Percentiles rank a stretch among this genome's conserved stretches.
Evolutionary conservation across 2,888 invertebrate species (phyloP).

Genomic region (Pemphredon lugubris): DNA sequence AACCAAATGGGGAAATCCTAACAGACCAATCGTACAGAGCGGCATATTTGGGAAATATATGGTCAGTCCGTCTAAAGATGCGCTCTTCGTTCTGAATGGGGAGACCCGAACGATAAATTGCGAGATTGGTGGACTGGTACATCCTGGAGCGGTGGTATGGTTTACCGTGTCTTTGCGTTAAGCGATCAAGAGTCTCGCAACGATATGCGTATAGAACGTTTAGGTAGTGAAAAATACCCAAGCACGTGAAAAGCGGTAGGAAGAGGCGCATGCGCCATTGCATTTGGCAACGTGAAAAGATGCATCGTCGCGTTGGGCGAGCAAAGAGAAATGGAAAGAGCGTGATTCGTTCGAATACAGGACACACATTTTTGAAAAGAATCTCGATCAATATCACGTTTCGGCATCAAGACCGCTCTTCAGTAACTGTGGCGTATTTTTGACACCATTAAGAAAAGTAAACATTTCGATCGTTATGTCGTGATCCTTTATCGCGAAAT

Average conservation of each 20-base stretch:
- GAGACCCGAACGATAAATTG: constrained; percentile 88
- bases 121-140: constrained; percentile 87
- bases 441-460: constrained; percentile 41
- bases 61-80: constrained; percentile 87
- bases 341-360: constrained; percentile 24
- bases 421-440: constrained; percentile 39
- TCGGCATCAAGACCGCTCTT: constrained; percentile 40
- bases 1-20: constrained; percentile 86
- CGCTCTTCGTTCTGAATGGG: constrained; percentile 88
- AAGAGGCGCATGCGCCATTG: background rate
- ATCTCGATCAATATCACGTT: constrained; percentile 33
- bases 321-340: constrained; percentile 14
- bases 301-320: constrained; percentile 17
- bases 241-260: constrained; percentile 1
- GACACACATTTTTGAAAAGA: constrained; percentile 23
- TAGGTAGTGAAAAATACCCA: constrained; percentile 16
- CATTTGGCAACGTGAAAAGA: background rate
- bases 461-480: constrained; percentile 40
- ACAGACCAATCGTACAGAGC: constrained; percentile 86
- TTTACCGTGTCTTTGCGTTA: constrained; percentile 84
- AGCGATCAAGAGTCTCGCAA: constrained; percentile 50
- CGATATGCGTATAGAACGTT: constrained; percentile 13
- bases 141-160: constrained; percentile 86
- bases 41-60: constrained; percentile 88
- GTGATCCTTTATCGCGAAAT: constrained; percentile 38